These are phyloP conservation scores for Venustaconcha ellipsiformis DNA, from an alignment of 1,140 invertebrate genomes.

Conservation along the genomic window DNA sequence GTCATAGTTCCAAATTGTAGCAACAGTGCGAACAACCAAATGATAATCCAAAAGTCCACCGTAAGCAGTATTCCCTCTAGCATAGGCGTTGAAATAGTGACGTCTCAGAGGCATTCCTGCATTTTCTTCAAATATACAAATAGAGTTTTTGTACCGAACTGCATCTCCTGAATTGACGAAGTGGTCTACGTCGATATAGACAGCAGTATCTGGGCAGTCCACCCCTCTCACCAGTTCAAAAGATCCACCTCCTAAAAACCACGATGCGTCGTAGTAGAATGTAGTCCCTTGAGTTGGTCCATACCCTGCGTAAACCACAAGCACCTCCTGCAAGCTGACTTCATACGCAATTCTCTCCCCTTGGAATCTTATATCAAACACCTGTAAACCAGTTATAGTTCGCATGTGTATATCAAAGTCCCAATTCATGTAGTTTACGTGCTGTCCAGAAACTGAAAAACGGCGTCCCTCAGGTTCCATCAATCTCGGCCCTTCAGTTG, in stretches of 20 bases:
- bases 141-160: conserved; percentile 43
- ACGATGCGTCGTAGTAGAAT: conserved; percentile 50
- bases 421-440: conserved; percentile 59
- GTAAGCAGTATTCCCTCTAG: conserved; percentile 37
- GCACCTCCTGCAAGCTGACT: conserved; percentile 57
- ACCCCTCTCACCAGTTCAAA: conserved; percentile 54
- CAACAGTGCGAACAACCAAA: conserved; percentile 57
- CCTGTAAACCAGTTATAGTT: conserved; percentile 47
- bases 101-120: conserved; percentile 53
- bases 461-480: conserved; percentile 57
- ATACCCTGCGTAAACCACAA: conserved; percentile 57
- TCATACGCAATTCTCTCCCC: conserved; percentile 60
- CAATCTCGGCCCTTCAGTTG: conserved; percentile 49
- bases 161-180: conserved; percentile 38
- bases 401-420: conserved; percentile 51
- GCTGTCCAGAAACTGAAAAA: conserved; percentile 50
- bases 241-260: conserved; percentile 47
- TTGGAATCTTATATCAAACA: conserved; percentile 58
- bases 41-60: conserved; percentile 50
- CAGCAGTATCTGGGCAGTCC: conserved; percentile 58
- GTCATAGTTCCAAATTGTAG: conserved; percentile 58
- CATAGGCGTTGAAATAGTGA: conserved; percentile 40
- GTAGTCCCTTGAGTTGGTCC: conserved; percentile 41
- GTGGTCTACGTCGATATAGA: conserved; percentile 47
- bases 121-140: conserved; percentile 64